Evolutionary conservation across 2,113 vertebrate species (phyloP).

Genomic region (Phaethon lepturus): DNA sequence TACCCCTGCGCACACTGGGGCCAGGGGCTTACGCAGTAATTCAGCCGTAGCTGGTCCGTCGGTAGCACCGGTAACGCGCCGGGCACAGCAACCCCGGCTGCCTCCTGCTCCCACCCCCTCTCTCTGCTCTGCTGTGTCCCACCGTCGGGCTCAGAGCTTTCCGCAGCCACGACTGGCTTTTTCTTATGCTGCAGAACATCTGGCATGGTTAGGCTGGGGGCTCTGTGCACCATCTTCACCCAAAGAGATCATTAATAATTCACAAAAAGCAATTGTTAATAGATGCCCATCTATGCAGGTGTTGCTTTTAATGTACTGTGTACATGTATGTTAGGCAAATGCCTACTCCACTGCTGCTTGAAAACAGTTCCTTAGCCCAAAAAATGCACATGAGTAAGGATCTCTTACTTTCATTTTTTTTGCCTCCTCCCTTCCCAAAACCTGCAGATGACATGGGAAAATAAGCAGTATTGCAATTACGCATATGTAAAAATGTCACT

Average conservation of each 20-base stretch:
- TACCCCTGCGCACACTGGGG: fast-evolving
- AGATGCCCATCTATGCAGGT: background rate
- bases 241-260: background rate
- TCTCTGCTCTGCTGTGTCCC: background rate
- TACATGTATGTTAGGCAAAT: background rate
- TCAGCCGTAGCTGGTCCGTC: background rate
- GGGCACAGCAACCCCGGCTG: fast-evolving
- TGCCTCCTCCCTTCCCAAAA: background rate
- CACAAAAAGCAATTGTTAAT: background rate
- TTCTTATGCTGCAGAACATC: background rate
- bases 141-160: background rate
- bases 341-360: background rate
- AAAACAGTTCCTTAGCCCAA: background rate
- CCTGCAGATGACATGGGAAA: background rate
- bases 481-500: fast-evolving
- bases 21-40: fast-evolving
- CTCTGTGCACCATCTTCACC: background rate
- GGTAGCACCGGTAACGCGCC: fast-evolving
- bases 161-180: background rate
- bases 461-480: background rate
- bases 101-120: background rate
- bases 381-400: background rate
- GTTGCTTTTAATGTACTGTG: background rate
- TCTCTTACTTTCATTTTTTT: background rate
- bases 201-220: background rate